Conservation (phyloP, 2,888 invertebrate genomes). For the Acanthosepion esculentum region DNA sequence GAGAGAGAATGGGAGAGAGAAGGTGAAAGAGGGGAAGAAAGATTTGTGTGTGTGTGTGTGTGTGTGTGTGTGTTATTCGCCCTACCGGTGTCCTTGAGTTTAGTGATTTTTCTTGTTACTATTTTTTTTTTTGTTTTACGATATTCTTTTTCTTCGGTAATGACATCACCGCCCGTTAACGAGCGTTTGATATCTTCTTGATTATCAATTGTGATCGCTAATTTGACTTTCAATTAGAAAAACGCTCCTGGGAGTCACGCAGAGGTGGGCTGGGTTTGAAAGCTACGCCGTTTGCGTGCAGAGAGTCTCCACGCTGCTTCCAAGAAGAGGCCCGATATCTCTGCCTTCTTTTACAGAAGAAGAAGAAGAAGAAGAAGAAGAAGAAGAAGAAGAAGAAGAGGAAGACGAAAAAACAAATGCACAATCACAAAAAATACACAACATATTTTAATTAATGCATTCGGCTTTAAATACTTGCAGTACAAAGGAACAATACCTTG, state of each 20-base stretch:
- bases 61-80: too few species aligned
- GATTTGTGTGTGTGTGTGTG: too few species aligned
- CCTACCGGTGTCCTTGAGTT: too few species aligned
- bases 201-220: conserved; percentile 33
- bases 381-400: background rate
- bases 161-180: background rate
- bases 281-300: too few species aligned
- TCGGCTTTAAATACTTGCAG: background rate
- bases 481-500: background rate
- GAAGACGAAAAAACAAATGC: background rate
- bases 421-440: background rate
- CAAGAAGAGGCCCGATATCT: too few species aligned
- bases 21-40: too few species aligned
- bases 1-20: too few species aligned
- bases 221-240: conserved; percentile 9
- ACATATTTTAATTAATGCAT: background rate
- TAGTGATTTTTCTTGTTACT: too few species aligned
- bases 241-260: background rate
- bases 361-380: background rate
- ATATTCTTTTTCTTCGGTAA: background rate
- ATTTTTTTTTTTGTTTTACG: too few species aligned
- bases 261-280: too few species aligned
- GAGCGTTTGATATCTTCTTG: conserved; percentile 9
- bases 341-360: too few species aligned
- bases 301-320: too few species aligned